phyloP scores from a whole-genome alignment of 2,797 vertebrate species.

The Staurois parvus region DNA sequence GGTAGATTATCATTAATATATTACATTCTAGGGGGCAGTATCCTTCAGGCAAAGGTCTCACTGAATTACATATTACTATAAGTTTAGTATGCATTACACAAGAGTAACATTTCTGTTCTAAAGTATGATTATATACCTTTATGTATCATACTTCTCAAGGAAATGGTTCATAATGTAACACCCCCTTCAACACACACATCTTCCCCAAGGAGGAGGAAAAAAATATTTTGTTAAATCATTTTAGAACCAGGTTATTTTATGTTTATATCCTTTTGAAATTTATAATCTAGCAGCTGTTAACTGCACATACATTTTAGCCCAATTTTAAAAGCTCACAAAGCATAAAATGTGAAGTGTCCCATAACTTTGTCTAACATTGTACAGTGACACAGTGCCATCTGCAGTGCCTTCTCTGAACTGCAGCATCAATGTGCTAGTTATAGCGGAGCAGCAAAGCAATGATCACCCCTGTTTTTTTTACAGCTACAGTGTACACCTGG shows the following conservation, averaged over 20 bases:
- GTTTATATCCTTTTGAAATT: constrained; percentile 24
- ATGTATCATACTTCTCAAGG: neutral
- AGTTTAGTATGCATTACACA: neutral
- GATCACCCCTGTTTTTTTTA: neutral
- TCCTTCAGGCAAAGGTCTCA: neutral
- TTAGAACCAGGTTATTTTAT: constrained; percentile 36
- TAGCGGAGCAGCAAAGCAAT: constrained; percentile 10
- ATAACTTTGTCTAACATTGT: neutral
- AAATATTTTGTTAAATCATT: constrained; percentile 27
- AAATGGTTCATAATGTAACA: constrained; percentile 4
- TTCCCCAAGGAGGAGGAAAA: constrained; percentile 18
- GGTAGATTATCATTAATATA: neutral
- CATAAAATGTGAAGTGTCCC: constrained; percentile 5
- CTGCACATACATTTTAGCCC: constrained; percentile 36
- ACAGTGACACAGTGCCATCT: constrained; percentile 38
- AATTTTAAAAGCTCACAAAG: constrained; percentile 23
- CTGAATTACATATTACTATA: neutral
- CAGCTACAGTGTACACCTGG: too few species aligned
- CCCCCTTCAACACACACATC: neutral
- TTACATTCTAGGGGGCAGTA: neutral
- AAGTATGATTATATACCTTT: neutral
- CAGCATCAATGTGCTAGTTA: neutral
- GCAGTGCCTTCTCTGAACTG: neutral
- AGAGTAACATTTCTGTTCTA: neutral
- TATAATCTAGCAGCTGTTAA: constrained; percentile 28